Base-by-base conservation (phyloP, 2,888 invertebrate species). In the Pteria penguin region DNA sequence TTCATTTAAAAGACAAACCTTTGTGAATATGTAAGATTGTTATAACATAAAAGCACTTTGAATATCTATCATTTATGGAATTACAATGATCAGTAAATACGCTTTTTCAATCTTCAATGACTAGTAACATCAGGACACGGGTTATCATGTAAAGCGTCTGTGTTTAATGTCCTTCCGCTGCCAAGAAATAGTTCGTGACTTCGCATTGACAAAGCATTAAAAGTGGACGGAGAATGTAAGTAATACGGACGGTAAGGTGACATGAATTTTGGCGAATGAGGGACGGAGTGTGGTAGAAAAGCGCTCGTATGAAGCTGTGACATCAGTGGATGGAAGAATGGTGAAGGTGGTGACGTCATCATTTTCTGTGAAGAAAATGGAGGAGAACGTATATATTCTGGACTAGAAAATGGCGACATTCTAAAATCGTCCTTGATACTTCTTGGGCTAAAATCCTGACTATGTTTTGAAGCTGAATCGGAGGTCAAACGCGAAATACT, bases 401-500 rank as follows among this genome's bases (percentile, higher is more conserved):
- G 69, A 22, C 72, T 57, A 2, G 65, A 33, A 36, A 62, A 58
- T 4, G 61, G 68, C 4, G 67, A 31, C 4, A 58, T 32, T 5
- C 52, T 33, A 4, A 57, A 63, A 29, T 58, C 63, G 24, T 29
- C 54, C n/a, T 26, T 36, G 18, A 65, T 32, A 14, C 52, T 72
- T n/a, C 36, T 72, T 4, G 72, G 58, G 36, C 57, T 54, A 4
- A 57, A 72, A n/a, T 33, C 65, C 27, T 55, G 14, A 22, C 26
- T 52, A 11, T 36, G 57, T 22, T 52, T 65, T 27, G 65, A 62
- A 2, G 76, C 73, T 22, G 72, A 65, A 29, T 83, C 79, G 8
- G 45, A 45, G 31, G 88, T 88, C 14, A 88, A 76, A 62, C 84
- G 84, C 8, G 86, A 84, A 52, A 88, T 88, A 72, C 87, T 88